Base-by-base conservation (phyloP, 2,888 invertebrate genomes). In the Eulithis prunata region DNA sequence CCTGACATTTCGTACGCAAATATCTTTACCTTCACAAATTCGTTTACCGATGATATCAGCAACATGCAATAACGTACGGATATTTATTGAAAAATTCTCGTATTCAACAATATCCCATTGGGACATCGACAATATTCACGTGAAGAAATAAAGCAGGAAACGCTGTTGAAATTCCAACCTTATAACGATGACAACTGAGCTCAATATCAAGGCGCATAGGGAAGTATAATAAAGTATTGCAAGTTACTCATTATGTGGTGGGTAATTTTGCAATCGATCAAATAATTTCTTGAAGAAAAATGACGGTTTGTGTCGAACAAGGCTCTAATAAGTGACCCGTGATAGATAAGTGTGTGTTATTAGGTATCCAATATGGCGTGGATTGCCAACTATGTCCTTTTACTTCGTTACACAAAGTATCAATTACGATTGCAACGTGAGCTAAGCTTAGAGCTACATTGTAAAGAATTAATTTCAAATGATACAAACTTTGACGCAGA, bases 251-350 rank as follows among this genome's bases (percentile, higher is more conserved):
- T 41, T 41, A 62, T 51, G 51, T 57, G 58, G 21, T 51, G 55
- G 58, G 21, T 51, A 57, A 58, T 70, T 61, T 64, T 54, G 64
- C 68, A 70, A 70, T 66, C 21, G 54, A 51, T 64, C 46, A 63
- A 54, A 38, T 13, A 57, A 47, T 57, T 47, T 53, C 57, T 65
- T 62, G 45, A 47, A 54, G 56, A 21, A 65, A 66, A 45, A 46
- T 65, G 56, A 14, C 52, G 51, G 52, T 36, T 45, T 54, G 49
- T 56, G 51, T 61, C 8, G 55, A 47, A 41, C 53, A 63, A 58
- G 38, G 32, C 11, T 49, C 49, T 55, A 54, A 54, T 54, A 43
- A 59, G 54, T 47, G 32, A 32, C 57, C 51, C 14, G 28, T 46
- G 32, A 32, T 49, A 58, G 49, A 58, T 43, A 41, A n/a, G 6